Conservation (phyloP, 2,113 vertebrate genomes). For the Nipponia nippon region DNA sequence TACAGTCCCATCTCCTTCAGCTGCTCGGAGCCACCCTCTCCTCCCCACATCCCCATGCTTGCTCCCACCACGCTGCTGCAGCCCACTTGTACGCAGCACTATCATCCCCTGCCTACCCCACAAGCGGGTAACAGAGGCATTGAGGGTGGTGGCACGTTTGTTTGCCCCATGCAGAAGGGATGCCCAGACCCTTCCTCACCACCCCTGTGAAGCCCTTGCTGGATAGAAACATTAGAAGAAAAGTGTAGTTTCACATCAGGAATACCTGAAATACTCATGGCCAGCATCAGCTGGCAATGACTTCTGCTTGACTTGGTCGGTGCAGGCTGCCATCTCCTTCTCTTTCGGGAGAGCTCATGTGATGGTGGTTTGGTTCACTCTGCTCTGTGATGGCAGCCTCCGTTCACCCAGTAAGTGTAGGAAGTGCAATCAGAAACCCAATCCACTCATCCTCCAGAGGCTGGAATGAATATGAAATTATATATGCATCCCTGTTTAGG, state of each 20-base stretch:
- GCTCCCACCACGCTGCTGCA: neutral
- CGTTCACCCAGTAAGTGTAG: neutral
- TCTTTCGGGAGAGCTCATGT: neutral
- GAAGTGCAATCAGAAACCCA: neutral
- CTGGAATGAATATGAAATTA: neutral
- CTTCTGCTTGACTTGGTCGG: neutral
- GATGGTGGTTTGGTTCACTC: neutral
- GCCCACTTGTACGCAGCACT: neutral
- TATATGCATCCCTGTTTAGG: neutral
- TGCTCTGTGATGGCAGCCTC: neutral
- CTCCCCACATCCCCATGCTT: neutral
- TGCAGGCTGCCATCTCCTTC: neutral
- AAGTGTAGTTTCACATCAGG: neutral
- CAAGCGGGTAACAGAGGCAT: neutral
- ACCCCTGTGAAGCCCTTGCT: neutral
- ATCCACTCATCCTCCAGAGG: fast-evolving
- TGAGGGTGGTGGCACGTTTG: neutral
- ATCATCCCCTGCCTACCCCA: neutral
- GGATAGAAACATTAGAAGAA: neutral
- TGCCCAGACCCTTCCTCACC: neutral
- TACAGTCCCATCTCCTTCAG: neutral
- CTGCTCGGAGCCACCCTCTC: neutral
- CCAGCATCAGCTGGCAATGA: neutral
- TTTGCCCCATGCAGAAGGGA: neutral
- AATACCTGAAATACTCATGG: neutral